These are phyloP conservation scores for Drosophila albomicans DNA, from an alignment of 1,140 invertebrate species.

Conservation along the genomic window DNA sequence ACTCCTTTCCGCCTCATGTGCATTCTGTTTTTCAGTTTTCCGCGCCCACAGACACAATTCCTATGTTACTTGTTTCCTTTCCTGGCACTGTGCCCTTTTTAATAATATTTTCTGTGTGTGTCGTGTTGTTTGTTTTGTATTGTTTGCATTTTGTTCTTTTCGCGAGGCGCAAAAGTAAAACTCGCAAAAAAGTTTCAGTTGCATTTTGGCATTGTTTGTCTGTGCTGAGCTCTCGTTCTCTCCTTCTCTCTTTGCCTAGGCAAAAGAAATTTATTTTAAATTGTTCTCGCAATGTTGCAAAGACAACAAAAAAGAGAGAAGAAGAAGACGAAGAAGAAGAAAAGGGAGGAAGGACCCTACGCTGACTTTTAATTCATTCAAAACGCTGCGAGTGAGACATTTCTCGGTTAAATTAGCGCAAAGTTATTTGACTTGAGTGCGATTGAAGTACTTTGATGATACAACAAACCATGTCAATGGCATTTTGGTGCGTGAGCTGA, in stretches of 20 bases:
- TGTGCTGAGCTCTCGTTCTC: conserved; percentile 33
- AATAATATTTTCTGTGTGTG: conserved; percentile 51
- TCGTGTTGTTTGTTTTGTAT: conserved; percentile 55
- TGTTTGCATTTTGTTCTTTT: conserved; percentile 64
- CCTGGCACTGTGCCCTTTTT: conserved; percentile 34
- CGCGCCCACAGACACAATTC: conserved; percentile 35
- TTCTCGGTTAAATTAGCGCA: conserved; percentile 66
- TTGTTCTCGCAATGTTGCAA: conserved; percentile 46
- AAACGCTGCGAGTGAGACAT: conserved; percentile 32
- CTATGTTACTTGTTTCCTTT: conserved; percentile 27
- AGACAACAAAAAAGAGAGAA: not conserved
- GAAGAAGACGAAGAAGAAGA: not conserved
- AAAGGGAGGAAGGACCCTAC: not conserved
- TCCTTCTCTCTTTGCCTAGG: conserved; percentile 6
- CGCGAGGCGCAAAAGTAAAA: conserved; percentile 28
- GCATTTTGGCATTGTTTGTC: conserved; percentile 56
- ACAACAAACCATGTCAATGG: conserved; percentile 44
- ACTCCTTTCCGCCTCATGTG: conserved; percentile 3
- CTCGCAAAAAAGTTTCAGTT: conserved; percentile 49
- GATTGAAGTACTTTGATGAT: conserved; percentile 52
- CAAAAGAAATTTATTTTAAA: conserved; percentile 64
- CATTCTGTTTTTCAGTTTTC: conserved; percentile 26
- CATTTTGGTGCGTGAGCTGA: conserved; percentile 44
- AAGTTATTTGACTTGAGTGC: conserved; percentile 57
- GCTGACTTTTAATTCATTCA: conserved; percentile 64